phyloP scores from a whole-genome alignment of 1,140 invertebrate genomes.

The Zophobas morio region DNA sequence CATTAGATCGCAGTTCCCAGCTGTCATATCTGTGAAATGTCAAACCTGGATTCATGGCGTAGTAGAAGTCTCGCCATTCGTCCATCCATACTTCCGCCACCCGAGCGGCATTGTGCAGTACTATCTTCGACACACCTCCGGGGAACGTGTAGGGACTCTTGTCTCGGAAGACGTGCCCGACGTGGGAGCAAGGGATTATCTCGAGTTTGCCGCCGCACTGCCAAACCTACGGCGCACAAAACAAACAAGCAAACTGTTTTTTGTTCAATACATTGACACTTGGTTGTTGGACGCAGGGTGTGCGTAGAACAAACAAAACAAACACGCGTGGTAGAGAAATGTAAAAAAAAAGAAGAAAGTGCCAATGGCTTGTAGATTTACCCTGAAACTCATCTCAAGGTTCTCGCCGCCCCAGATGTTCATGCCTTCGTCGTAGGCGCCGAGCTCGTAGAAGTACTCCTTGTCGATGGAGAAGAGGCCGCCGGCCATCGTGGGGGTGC shows the following conservation, averaged over 20 bases:
- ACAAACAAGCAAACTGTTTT: constrained; percentile 28
- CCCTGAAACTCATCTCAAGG: constrained; percentile 98
- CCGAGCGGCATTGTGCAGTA: constrained; percentile 96
- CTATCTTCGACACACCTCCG: constrained; percentile 96
- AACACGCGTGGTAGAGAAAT: constrained; percentile 13
- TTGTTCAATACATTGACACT: constrained; percentile 33
- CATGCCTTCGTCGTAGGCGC: constrained; percentile 98
- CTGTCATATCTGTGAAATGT: constrained; percentile 47
- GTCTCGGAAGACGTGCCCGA: constrained; percentile 98
- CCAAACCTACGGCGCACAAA: constrained; percentile 84
- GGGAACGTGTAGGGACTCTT: constrained; percentile 99
- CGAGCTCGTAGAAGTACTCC: constrained; percentile 97
- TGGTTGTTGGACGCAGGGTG: constrained; percentile 23
- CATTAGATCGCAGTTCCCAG: constrained; percentile 28
- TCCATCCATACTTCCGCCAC: constrained; percentile 99
- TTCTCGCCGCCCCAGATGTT: constrained; percentile 99
- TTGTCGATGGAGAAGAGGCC: constrained; percentile 97
- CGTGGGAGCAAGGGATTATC: constrained; percentile 96
- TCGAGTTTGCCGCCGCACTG: constrained; percentile 97
- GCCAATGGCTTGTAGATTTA: constrained; percentile 69
- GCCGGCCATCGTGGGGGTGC: constrained; percentile 99
- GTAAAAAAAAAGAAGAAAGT: constrained; percentile 10
- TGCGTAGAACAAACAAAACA: neutral
- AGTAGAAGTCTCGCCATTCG: constrained; percentile 99
- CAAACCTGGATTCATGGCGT: constrained; percentile 98